These are phyloP conservation scores for Philaethria dido DNA, from an alignment of 2,888 invertebrate genomes.

Conservation along the genomic window DNA sequence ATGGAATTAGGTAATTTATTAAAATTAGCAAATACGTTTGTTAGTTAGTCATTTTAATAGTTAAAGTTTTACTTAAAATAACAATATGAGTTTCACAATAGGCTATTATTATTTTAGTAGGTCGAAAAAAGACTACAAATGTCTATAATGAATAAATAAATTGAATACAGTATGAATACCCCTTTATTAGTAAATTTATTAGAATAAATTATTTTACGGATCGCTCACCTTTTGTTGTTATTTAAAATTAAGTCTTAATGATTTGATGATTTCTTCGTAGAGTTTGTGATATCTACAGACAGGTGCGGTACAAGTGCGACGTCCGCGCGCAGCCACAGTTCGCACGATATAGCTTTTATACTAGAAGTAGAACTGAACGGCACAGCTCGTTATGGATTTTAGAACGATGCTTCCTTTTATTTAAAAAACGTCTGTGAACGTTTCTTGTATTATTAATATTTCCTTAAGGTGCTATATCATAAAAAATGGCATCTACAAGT, in stretches of 20 bases:
- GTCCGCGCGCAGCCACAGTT: constrained; percentile 40
- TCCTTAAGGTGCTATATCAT: not conserved
- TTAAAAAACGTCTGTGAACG: not conserved
- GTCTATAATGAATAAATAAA: not conserved
- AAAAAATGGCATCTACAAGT: no score
- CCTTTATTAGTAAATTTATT: constrained; percentile 2
- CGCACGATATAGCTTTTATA: constrained; percentile 37
- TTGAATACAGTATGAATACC: not conserved
- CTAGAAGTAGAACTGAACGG: constrained; percentile 19
- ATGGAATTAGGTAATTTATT: no score
- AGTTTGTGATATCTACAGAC: not conserved
- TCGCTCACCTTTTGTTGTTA: constrained; percentile 15
- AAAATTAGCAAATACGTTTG: not conserved
- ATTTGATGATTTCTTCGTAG: not conserved
- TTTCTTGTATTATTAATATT: not conserved
- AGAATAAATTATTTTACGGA: not conserved
- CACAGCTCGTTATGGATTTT: not conserved
- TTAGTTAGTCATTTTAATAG: not conserved
- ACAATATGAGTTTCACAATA: not conserved
- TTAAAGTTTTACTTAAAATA: not conserved
- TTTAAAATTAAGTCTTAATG: not conserved
- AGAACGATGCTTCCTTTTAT: constrained; percentile 1
- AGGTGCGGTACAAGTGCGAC: constrained; percentile 13
- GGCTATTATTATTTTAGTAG: not conserved
- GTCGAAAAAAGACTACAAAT: not conserved